These are phyloP conservation scores for Atlantisia rogersi DNA, from an alignment of 2,113 vertebrate genomes.

Conservation along the genomic window DNA sequence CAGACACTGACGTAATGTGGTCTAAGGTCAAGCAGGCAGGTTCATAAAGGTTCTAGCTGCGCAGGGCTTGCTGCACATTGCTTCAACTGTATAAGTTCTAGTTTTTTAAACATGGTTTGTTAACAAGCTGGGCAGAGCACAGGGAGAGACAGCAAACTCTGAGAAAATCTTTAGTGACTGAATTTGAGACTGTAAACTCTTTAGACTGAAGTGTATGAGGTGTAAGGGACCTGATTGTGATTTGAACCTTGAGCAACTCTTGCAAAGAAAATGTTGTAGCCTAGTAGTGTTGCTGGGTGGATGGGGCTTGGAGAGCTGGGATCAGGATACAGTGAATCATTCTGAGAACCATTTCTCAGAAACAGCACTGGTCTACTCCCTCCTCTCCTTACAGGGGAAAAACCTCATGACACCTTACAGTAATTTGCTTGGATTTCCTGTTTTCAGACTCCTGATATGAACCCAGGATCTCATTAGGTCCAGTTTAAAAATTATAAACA, in stretches of 20 bases:
- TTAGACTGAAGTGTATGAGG: background rate
- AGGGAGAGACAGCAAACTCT: background rate
- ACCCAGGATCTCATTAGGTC: background rate
- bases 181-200: background rate
- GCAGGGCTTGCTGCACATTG: background rate
- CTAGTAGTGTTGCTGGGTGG: background rate
- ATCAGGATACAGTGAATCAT: background rate
- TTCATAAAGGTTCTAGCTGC: background rate
- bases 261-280: background rate
- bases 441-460: background rate
- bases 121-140: background rate
- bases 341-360: background rate
- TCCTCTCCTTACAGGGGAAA: background rate
- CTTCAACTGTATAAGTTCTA: background rate
- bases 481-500: slow-evolving; percentile 20
- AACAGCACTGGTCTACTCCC: background rate
- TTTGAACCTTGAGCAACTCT: background rate
- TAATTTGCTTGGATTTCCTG: background rate
- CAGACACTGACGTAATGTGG: background rate
- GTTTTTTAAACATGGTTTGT: background rate
- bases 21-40: background rate
- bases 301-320: background rate
- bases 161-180: background rate
- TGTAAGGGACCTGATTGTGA: background rate
- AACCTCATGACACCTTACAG: background rate